phyloP scores from a whole-genome alignment of 1,140 invertebrate genomes.

The Megalonaias nervosa region DNA sequence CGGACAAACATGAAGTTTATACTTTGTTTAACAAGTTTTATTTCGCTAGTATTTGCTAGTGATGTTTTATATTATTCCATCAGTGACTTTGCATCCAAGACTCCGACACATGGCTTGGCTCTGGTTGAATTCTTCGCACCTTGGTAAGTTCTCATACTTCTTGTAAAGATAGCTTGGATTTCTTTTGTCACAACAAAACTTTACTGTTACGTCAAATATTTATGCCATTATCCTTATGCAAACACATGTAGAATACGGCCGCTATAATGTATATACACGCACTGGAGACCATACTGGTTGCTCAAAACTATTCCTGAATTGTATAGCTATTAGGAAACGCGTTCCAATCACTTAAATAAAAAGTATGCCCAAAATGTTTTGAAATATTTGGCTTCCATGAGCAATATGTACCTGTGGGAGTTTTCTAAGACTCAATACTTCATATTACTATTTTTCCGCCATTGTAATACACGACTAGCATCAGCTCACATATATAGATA shows the following conservation, averaged over 20 bases:
- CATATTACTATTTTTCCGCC: too few species aligned
- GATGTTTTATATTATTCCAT: constrained; percentile 92
- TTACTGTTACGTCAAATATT: neutral
- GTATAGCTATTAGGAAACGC: too few species aligned
- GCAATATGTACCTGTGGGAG: too few species aligned
- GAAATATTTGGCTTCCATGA: too few species aligned
- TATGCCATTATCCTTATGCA: neutral
- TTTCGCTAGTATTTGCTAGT: constrained; percentile 75
- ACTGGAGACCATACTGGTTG: too few species aligned
- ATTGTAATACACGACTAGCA: too few species aligned
- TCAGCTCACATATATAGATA: too few species aligned
- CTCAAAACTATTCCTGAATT: too few species aligned
- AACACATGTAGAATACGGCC: neutral
- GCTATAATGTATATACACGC: too few species aligned
- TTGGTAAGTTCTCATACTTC: constrained; percentile 79
- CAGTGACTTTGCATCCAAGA: constrained; percentile 83
- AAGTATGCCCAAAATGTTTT: too few species aligned
- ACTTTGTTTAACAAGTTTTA: constrained; percentile 18
- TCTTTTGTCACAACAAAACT: neutral
- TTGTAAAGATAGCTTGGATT: neutral
- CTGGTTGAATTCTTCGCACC: constrained; percentile 99
- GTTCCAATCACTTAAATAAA: too few species aligned
- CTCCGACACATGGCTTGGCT: constrained; percentile 88
- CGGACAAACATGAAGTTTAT: constrained; percentile 28
- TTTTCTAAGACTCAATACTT: too few species aligned